These are phyloP conservation scores for Watsonalla cultraria DNA, from an alignment of 2,888 invertebrate species.

Conservation along the genomic window DNA sequence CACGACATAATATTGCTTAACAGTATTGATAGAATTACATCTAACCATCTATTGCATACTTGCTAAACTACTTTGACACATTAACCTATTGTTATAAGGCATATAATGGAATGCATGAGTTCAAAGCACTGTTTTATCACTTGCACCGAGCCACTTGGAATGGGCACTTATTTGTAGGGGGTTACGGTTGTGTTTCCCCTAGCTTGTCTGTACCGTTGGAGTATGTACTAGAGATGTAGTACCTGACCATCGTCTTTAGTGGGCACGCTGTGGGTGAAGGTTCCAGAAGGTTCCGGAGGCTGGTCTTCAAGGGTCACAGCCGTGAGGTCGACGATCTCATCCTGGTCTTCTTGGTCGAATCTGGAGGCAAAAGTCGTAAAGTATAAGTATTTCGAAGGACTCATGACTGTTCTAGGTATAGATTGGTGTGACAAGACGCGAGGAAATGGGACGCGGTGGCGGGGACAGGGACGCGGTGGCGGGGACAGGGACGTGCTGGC, in stretches of 20 bases:
- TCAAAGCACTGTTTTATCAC: conserved; percentile 1
- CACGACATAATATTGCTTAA: background rate
- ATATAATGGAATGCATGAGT: conserved; percentile 27
- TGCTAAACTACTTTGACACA: conserved; percentile 2
- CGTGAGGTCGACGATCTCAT: conserved; percentile 94
- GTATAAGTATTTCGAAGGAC: background rate
- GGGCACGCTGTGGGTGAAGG: conserved; percentile 40
- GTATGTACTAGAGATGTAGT: conserved; percentile 68
- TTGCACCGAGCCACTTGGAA: conserved; percentile 12
- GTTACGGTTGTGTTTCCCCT: conserved; percentile 2
- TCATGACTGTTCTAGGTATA: no score
- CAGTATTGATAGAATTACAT: background rate
- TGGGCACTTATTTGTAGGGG: conserved; percentile 33
- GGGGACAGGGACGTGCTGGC: no score
- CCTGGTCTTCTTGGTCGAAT: conserved; percentile 84
- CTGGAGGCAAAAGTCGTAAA: conserved; percentile 25
- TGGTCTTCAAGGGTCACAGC: conserved; percentile 81
- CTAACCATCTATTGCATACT: background rate
- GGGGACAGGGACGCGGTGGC: no score
- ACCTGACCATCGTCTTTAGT: conserved; percentile 72
- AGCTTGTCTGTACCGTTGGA: conserved; percentile 26
- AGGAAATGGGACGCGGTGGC: no score
- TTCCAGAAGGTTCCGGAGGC: conserved; percentile 28
- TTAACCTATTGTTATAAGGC: conserved; percentile 23
- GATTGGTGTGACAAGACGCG: no score